Evolutionary conservation across 2,113 vertebrate species (phyloP), one percentile per base, ranked within the genome.

Genomic region (Tyto alba): DNA sequence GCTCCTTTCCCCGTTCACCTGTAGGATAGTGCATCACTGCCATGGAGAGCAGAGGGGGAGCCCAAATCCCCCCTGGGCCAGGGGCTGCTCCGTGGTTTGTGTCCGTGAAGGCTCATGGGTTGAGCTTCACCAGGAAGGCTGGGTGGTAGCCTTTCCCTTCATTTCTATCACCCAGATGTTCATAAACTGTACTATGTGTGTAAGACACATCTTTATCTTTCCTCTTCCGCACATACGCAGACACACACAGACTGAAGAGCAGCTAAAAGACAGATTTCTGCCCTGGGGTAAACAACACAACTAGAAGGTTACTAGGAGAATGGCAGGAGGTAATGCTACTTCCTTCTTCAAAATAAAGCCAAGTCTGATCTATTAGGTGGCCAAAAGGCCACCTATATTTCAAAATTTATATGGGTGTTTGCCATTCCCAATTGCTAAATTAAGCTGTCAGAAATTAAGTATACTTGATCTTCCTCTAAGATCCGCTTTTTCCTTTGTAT

Each of bases 21-120:
- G 5, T 34, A 50, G 19, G 10, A 14, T 29, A 53, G 21, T 11
- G 13, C 1, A 0, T 5, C 3, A 26, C 38, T 76, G 59, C 26
- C 30, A 21, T 16, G 73, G 19, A 83, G 15, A 59, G 16, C 11
- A 75, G 16, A 43, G 6, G 9, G 0, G 12, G 16, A 67, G 10
- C 4, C 27, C 3, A 3, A 23, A 76, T 11, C 8, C 4, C 87
- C 23, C 8, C 3, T 4, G 10, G 10, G 18, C 23, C 23, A 20
- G 1, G 1, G 15, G 21, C 18, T 72, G 4, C 26, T 55, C 41
- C 2, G 5, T 21, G 5, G 36, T 11, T 57, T 75, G 16, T 41
- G 36, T 85, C 34, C 17, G 19, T 43, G 47, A 29, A n/a, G 23
- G 10, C 9, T 63, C n/a, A 20, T 16, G 25, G 5, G 11, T 56